phyloP scores from a whole-genome alignment of 30 jellyfish, hydroid and myxozoan genomes.

The Aurelia aurita region DNA sequence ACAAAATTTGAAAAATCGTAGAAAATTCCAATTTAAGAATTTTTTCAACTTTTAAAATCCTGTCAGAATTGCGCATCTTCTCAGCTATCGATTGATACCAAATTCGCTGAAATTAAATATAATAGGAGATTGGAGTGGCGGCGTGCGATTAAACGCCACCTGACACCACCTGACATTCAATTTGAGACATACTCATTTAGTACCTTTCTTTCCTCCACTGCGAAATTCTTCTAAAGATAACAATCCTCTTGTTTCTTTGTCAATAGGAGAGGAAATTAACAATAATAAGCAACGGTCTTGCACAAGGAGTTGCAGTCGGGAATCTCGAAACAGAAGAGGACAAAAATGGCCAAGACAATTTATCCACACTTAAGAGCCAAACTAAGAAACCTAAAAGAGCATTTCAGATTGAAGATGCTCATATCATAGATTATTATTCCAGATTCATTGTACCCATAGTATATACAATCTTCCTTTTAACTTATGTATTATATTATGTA shows the following conservation, averaged over 20 bases:
- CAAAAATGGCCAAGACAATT: neutral
- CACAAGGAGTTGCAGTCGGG: constrained; percentile 2
- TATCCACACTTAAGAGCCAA: neutral
- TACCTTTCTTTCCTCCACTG: no score
- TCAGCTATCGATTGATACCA: no score
- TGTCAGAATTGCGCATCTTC: no score
- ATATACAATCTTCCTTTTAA: constrained; percentile 1
- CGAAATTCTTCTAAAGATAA: neutral
- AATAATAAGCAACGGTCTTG: constrained; percentile 22
- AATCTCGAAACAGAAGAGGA: constrained; percentile 1
- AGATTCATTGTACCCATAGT: constrained; percentile 16
- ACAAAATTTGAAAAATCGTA: no score
- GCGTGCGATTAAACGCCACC: no score
- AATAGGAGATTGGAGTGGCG: no score
- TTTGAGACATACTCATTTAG: no score
- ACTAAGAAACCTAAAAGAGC: neutral
- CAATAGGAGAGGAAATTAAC: constrained; percentile 5
- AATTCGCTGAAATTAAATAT: no score
- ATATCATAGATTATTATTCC: constrained; percentile 34
- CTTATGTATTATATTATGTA: constrained; percentile 18
- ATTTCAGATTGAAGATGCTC: constrained; percentile 14
- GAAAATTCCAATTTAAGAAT: no score
- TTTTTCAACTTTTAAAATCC: no score
- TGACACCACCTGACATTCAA: no score
- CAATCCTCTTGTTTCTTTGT: neutral